Evolutionary conservation across 2,113 vertebrate species (phyloP), one percentile per base, ranked within the genome.

Genomic region (Pelobates fuscus): DNA sequence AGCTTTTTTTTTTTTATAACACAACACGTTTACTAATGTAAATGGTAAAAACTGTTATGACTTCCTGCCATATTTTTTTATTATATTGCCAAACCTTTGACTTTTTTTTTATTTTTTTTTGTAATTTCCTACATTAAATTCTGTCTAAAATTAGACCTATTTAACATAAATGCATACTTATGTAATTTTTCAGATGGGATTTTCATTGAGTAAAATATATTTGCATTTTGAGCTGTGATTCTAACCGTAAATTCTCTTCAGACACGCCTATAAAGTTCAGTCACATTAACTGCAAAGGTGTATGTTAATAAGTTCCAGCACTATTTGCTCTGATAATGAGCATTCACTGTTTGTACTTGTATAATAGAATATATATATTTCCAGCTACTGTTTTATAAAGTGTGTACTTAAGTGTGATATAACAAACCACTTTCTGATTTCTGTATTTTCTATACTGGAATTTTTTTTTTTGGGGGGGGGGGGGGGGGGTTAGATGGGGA

Each of bases 341-440:
- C 63, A 29, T 30, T 23, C 3, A 3, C 15, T 64, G 15, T 75
- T 58, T 67, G 72, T 76, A 76, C 25, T 57, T 76, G 20, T 65
- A 67, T 60, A 75, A 18, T 21, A 54, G 18, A 57, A 55, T 60
- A 67, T 49, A 60, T 76, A 67, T 49, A 60, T 76, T 76, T 52
- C 26, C 37, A 24, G 14, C 20, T 75, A 70, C 58, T 70, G 62
- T 75, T 67, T 67, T 67, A 59, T 62, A 63, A 18, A 46, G 23
- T 14, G 1, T 67, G 41, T 67, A 67, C 25, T 67, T 23, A 44
- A n/a, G n/a, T 37, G 20, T 43, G 20, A 14, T 41, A 5, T 23
- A 3, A 21, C 60, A 63, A 30, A 21, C n/a, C 2, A 26, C 30
- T 63, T 63, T 30, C 32, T 65, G n/a, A n/a, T n/a, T n/a, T n/a